These are phyloP conservation scores for Drosophila paramelanica DNA, from an alignment of 2,888 invertebrate genomes.

Conservation along the genomic window DNA sequence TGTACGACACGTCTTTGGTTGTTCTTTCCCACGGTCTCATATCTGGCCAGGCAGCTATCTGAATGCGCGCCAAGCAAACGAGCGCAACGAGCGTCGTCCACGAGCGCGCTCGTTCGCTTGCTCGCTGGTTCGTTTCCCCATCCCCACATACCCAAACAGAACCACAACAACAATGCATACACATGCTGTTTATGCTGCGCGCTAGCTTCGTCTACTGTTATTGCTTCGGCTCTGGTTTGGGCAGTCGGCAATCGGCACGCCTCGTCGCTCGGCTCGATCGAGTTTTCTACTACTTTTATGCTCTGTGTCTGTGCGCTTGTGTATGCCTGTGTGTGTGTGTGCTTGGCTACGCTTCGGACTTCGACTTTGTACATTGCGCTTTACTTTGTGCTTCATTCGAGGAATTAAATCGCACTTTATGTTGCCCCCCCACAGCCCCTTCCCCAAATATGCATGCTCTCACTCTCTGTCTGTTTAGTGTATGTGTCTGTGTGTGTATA, in stretches of 20 bases:
- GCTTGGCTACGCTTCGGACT: conserved; percentile 51
- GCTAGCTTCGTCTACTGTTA: conserved; percentile 40
- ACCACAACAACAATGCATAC: conserved; percentile 56
- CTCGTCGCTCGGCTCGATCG: conserved; percentile 59
- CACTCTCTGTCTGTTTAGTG: conserved; percentile 28
- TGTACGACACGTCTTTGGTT: conserved; percentile 81
- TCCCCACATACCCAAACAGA: conserved; percentile 32
- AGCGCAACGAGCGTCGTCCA: conserved; percentile 54
- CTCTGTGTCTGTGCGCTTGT: conserved; percentile 13
- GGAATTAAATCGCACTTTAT: conserved; percentile 78
- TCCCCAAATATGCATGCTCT: conserved; percentile 20
- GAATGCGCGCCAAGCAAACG: conserved; percentile 71
- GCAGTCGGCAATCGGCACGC: conserved; percentile 27
- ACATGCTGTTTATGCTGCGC: conserved; percentile 67
- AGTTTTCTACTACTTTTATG: conserved; percentile 63
- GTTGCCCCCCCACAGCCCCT: conserved; percentile 25
- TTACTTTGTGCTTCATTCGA: conserved; percentile 73
- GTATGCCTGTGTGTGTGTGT: conserved; percentile 10
- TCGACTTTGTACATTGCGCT: conserved; percentile 76
- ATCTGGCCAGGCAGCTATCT: conserved; percentile 82
- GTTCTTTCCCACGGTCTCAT: conserved; percentile 85
- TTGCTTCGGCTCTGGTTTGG: conserved; percentile 40
- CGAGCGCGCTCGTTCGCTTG: conserved; percentile 30
- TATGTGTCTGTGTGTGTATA: conserved; percentile 16
- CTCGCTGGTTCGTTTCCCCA: conserved; percentile 8